Evolutionary conservation across 1,140 invertebrate genomes (phyloP).

Genomic region (Teleogryllus occipitalis): DNA sequence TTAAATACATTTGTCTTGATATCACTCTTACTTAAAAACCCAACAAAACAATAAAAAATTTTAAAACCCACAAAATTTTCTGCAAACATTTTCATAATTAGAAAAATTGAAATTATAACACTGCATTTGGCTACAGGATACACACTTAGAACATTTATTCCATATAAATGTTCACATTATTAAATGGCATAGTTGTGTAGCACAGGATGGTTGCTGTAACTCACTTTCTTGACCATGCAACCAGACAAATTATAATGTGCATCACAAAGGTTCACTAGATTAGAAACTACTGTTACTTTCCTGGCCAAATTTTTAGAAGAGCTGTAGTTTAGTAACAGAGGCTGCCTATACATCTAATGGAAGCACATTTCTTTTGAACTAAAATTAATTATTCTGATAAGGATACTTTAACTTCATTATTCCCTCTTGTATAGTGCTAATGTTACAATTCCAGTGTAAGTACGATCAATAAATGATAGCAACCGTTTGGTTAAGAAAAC

Average conservation of each 20-base stretch:
- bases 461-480: neutral
- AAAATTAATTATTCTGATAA: conserved; percentile 8
- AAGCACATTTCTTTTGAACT: conserved; percentile 20
- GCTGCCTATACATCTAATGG: conserved; percentile 20
- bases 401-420: neutral
- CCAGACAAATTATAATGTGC: conserved; percentile 3
- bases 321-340: conserved; percentile 13
- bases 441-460: neutral
- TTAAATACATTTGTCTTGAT: conserved; percentile 8
- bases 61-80: conserved; percentile 12
- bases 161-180: conserved; percentile 7
- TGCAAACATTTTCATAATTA: conserved; percentile 9
- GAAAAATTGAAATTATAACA: conserved; percentile 11
- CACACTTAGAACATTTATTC: neutral
- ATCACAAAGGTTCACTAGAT: neutral
- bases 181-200: conserved; percentile 9
- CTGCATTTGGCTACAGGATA: conserved; percentile 13
- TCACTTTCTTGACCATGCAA: neutral
- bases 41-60: neutral
- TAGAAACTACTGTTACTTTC: neutral
- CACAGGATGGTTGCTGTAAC: conserved; percentile 13
- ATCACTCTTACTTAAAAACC: conserved; percentile 13
- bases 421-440: neutral
- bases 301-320: conserved; percentile 3
- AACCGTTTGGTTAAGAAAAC: neutral